These are phyloP conservation scores for Trogon melanurus DNA, from an alignment of 2,113 vertebrate species.

Conservation along the genomic window DNA sequence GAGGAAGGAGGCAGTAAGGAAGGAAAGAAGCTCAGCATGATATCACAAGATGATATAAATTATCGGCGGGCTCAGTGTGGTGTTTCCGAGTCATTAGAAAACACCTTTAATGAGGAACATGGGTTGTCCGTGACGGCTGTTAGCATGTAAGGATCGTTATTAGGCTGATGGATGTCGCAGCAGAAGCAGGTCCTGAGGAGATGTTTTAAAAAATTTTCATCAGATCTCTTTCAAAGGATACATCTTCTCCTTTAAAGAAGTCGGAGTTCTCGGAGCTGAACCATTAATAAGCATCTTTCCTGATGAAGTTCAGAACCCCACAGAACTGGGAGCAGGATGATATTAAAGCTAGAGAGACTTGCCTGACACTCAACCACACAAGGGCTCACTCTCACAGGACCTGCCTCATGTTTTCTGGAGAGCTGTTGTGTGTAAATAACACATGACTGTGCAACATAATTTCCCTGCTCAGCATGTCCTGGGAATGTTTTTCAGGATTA, in stretches of 20 bases:
- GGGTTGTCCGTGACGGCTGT: background rate
- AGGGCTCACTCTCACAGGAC: background rate
- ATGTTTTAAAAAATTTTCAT: slow-evolving; percentile 29
- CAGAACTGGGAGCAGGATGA: background rate
- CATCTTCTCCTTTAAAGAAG: slow-evolving; percentile 21
- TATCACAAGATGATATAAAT: background rate
- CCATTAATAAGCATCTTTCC: slow-evolving; percentile 15
- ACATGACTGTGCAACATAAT: background rate
- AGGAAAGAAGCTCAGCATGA: background rate
- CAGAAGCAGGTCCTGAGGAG: background rate
- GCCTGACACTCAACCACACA: background rate
- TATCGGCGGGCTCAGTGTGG: background rate
- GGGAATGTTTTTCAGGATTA: background rate
- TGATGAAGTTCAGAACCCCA: background rate
- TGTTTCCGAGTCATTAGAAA: background rate
- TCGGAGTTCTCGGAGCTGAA: slow-evolving; percentile 7
- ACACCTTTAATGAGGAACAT: background rate
- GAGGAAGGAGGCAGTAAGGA: background rate
- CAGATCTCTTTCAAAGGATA: slow-evolving; percentile 44
- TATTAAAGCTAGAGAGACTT: slow-evolving; percentile 2
- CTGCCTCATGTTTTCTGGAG: background rate
- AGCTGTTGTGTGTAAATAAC: background rate
- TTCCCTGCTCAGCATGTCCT: background rate
- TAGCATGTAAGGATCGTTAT: background rate
- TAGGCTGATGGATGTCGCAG: background rate